phyloP scores from a whole-genome alignment of 2,797 vertebrate genomes.

The Onychomys leucogaster region DNA sequence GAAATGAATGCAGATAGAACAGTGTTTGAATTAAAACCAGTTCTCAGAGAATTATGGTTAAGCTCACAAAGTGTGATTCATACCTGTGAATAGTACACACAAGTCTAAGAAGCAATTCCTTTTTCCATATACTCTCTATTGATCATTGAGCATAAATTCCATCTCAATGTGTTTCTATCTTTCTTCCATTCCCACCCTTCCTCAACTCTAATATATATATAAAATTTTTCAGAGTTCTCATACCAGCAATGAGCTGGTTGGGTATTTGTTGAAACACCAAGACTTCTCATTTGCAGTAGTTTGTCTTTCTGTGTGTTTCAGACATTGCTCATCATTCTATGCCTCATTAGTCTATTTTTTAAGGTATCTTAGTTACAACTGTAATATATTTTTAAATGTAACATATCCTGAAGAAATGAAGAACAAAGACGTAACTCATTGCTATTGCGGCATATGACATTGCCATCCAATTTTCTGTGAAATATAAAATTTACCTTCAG shows the following conservation, averaged over 20 bases:
- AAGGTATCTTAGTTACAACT: slow-evolving; percentile 40
- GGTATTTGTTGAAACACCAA: slow-evolving; percentile 30
- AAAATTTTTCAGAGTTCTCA: slow-evolving; percentile 20
- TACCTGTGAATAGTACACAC: neutral
- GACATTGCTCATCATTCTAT: slow-evolving; percentile 12
- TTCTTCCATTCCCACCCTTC: neutral
- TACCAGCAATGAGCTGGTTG: slow-evolving; percentile 2
- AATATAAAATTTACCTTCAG: slow-evolving; percentile 72
- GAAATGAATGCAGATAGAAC: neutral
- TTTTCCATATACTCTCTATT: neutral
- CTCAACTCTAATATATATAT: neutral
- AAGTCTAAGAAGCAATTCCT: neutral
- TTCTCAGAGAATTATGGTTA: neutral
- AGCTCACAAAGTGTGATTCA: neutral
- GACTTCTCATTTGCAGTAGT: slow-evolving; percentile 39
- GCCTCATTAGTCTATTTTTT: slow-evolving; percentile 37
- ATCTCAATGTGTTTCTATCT: neutral
- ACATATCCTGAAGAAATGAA: slow-evolving; percentile 7
- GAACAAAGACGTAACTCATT: slow-evolving; percentile 55
- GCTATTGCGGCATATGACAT: slow-evolving; percentile 51
- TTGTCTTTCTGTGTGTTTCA: slow-evolving; percentile 53
- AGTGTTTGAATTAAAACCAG: neutral
- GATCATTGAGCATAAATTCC: neutral
- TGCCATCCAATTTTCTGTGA: slow-evolving; percentile 65
- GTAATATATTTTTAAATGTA: slow-evolving; percentile 45